Base-by-base conservation (phyloP, 2,113 vertebrate genomes). In the Xiphophorus maculatus region DNA sequence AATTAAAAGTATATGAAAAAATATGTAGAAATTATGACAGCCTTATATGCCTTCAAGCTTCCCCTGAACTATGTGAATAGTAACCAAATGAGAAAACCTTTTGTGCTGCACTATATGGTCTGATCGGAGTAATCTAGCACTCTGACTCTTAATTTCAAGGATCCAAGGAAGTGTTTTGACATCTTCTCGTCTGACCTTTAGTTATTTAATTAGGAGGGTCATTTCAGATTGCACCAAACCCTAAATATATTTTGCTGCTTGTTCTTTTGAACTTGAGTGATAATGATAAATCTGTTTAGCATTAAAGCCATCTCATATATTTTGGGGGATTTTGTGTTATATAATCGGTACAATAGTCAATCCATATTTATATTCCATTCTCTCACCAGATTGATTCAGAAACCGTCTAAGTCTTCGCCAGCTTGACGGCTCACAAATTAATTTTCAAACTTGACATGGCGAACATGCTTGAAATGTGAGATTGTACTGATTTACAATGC, bases 361-460 rank as follows among this genome's bases (percentile, higher is more conserved):
- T 35, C 48, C 27, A 32, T 54, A 62, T 27, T 7, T 8, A 61
- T 7, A 74, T 60, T 8, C 25, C 6, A 54, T 61, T 40, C 17
- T 7, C 63, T 51, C 32, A 3, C 51, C 22, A 58, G 22, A 58
- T 58, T 58, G 19, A 58, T n/a, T 7, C 17, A n/a, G 10, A 37
- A 44, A 76, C 60, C 37, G 71, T 11, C 11, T 40, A 63, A 11
- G 14, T 63, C 54, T 73, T 58, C 28, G 14, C 33, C 32, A 63
- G 19, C 62, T 63, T 12, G 29, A 67, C 71, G 27, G 13, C n/a
- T 61, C 42, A 28, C 61, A 83, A 82, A 90, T 78, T 65, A 25
- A 82, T 84, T 87, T 76, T 48, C 72, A 66, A 74, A 71, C n/a
- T 37, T 79, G 69, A 85, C 69, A 80, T 2, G 33, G 28, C 72